Evolutionary conservation across 2,113 vertebrate genomes (phyloP), one percentile per base, ranked within the genome.

Genomic region (Vicugna pacos): DNA sequence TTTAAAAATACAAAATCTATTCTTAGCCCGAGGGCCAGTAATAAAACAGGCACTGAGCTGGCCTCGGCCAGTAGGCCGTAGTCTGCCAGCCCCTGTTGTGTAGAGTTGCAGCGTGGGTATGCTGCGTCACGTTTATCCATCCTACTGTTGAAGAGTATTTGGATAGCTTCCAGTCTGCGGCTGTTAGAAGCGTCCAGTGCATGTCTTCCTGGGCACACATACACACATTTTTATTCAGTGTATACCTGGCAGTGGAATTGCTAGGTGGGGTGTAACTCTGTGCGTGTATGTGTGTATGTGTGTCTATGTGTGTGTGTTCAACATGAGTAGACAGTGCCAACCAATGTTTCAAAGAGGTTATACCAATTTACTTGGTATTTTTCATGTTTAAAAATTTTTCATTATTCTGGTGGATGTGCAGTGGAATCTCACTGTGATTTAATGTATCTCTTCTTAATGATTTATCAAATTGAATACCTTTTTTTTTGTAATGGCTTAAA

Each of bases 1-100:
- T 79, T 97, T 70, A 60, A 60, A 93, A 70, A 80, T 84, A 28
- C 69, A 54, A 93, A 88, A 50, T 54, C n/a, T 1, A 72, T 88
- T 92, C 46, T 35, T 80, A 62, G 16, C 46, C 26, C n/a, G 76
- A 64, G 26, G n/a, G 30, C 10, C 20, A 72, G 2, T 38, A 52
- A 90, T 64, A 72, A 32, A 52, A 30, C 12, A 58, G 64, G 14
- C 15, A 30, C 19, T 65, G 32, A 67, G 20, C 6, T 64, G 46
- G 5, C 30, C 72, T 67, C 60, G n/a, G 28, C 56, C 20, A 58
- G 3, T 1, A n/a, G 30, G 15, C 28, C 4, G 2, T 14, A 14
- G 17, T 32, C 65, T 84, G 2, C 26, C 10, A 6, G 6, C 35
- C 14, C 2, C 8, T 15, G 2, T 11, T 38, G 2, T 24, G 6